Base-by-base conservation (phyloP, 2,888 invertebrate genomes). In the Philereme transversata region DNA sequence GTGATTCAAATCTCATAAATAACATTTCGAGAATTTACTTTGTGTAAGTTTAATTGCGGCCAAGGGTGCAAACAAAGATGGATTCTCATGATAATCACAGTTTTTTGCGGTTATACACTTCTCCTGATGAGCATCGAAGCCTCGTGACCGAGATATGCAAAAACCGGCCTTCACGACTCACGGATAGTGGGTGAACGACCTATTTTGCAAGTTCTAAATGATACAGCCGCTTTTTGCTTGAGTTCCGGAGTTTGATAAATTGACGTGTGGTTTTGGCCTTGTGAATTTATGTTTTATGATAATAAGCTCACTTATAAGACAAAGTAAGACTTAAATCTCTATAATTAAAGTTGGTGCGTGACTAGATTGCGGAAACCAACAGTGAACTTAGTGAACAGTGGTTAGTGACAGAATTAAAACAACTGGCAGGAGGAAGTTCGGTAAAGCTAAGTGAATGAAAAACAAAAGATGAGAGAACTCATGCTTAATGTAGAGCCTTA, bases 181-280 rank as follows among this genome's bases (percentile, higher is more conserved):
- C 68, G 68, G 70, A 67, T 68, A 64, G 69, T 72, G 64, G 84
- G 84, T 86, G 77, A 85, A 85, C 62, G 83, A 86, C 79, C 84
- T 75, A 83, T 79, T 80, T 83, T 73, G 70, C 74, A 69, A 73
- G 61, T 4, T 46, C 47, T 52, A 36, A 34, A n/a, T 44, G 50
- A 46, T 57, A 54, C 51, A 44, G 47, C 53, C 47, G 59, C 53
- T 67, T 69, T 69, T 67, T 61, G 60, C 51, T 52, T n/a, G 22
- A 59, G 65, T 67, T 67, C 64, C 69, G 67, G 60, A 65, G 38
- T 58, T 34, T 60, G 62, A 63, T 65, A 49, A 53, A 60, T 54
- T 33, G 49, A 50, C 38, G 49, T 54, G 57, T 62, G 41, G 44
- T 58, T 62, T 48, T 43, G 49, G 49, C 61, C 61, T 63, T 67